Base-by-base conservation (phyloP, 2,888 invertebrate species). In the Schizotus pectinicornis region DNA sequence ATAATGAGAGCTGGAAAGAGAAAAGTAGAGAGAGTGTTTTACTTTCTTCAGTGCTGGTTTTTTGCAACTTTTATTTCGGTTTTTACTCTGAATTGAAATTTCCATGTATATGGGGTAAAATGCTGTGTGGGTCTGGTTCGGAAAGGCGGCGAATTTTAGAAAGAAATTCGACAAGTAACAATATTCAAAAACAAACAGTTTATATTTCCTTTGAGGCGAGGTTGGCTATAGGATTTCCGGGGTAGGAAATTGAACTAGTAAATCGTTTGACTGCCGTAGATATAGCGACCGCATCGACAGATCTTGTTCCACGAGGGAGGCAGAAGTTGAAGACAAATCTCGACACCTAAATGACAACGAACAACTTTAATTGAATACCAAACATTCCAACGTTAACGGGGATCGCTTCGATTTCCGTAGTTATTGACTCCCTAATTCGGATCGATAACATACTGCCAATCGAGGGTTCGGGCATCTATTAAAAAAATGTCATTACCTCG, bases 281-380 rank as follows among this genome's bases (percentile, higher is more conserved):
- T 38, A 22, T 41, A 45, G 35, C 50, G 48, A 43, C 53, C 53
- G 48, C 56, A 51, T 43, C 42, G 43, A 42, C 37, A 63, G 66
- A 67, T 67, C 68, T 62, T 62, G 62, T 64, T 63, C 59, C 62
- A 61, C 58, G 47, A 56, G 62, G 67, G 64, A 47, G 47, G 61
- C 57, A 57, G 56, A 67, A 68, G 64, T 62, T 64, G 62, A 72
- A 74, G 72, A 73, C 71, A 74, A 75, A 75, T 75, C 74, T 68
- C 69, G 75, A 72, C 74, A 74, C 73, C 72, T 70, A 64, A 72
- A 66, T 73, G 75, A 71, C 74, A 72, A 70, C 71, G 70, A 71
- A 71, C 71, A 72, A 73, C 65, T 76, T 74, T 76, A 74, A 76
- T 76, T 74, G 75, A 74, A 75, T 74, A 67, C 72, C 75, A 67